Evolutionary conservation across 2,888 invertebrate genomes (phyloP), one percentile per base, ranked within the genome.

Genomic region (Epinotia nisella): DNA sequence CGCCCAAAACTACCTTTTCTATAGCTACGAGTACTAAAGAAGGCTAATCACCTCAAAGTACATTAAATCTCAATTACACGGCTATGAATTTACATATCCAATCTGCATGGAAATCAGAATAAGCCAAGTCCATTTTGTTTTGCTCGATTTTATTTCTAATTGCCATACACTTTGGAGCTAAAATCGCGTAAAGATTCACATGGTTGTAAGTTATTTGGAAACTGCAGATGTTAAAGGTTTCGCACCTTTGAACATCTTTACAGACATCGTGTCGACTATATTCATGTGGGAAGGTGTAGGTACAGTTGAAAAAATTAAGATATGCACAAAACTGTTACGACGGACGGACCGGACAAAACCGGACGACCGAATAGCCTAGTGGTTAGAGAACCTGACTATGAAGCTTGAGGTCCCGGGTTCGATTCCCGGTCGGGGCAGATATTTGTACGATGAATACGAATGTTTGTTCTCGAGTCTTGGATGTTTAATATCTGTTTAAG

Each of bases 21-120:
- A 15, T 45, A 15, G 45, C 1, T 45, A 15, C n/a, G n/a, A n/a
- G n/a, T n/a, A n/a, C 15, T 49, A 49, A 49, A 49, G 4, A 13
- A 49, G 49, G 49, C 49, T 49, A 49, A 49, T 49, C 49, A 49
- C 49, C 49, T 49, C 41, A 5, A 49, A n/a, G n/a, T 7, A 49
- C n/a, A 49, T 49, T 49, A 49, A 49, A 49, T 49, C 49, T 49
- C 49, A n/a, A 49, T 49, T 49, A 49, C 49, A 5, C 49, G n/a
- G 49, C 49, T n/a, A 49, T n/a, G n/a, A 49, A 49, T 49, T 49
- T 49, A n/a, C 49, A 49, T 49, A 49, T 49, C 7, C n/a, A 4
- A 7, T 3, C n/a, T 5, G n/a, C n/a, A n/a, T n/a, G 49, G n/a
- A n/a, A 49, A n/a, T n/a, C n/a, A n/a, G 49, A n/a, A 49, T 49